These are phyloP conservation scores for Tethya wilhelma DNA, from an alignment of 37 sponge, comb jelly and placozoan species.

Conservation along the genomic window DNA sequence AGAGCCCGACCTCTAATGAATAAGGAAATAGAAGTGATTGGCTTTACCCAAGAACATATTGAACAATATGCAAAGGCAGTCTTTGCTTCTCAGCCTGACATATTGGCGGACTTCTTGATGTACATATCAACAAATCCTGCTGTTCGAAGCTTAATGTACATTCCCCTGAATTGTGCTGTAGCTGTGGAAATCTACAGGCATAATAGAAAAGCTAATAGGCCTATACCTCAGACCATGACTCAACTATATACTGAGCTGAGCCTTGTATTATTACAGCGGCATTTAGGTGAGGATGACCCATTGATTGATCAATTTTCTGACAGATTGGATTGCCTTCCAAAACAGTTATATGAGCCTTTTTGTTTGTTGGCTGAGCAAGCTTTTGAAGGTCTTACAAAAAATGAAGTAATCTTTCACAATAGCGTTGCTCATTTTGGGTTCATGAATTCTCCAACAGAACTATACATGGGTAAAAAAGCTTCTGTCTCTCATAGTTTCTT, in stretches of 20 bases:
- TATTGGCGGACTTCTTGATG: conserved; percentile 2
- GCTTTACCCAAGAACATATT: conserved; percentile 33
- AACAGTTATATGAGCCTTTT: neutral
- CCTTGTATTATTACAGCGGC: neutral
- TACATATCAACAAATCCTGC: conserved; percentile 34
- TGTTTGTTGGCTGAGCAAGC: conserved; percentile 15
- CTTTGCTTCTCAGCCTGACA: neutral
- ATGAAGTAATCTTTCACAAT: conserved; percentile 21
- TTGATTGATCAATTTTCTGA: neutral
- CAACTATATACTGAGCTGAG: conserved; percentile 28
- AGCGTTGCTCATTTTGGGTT: conserved; percentile 32
- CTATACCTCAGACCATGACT: conserved; percentile 22
- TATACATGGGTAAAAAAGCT: neutral
- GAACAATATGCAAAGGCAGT: conserved; percentile 14
- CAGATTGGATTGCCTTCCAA: conserved; percentile 5
- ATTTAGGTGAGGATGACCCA: neutral
- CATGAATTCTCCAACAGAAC: conserved; percentile 2
- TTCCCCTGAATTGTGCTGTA: conserved; percentile 48
- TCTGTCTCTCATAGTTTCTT: conserved; percentile 29
- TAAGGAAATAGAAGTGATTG: conserved; percentile 38
- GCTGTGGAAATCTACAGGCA: conserved; percentile 26
- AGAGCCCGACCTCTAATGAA: neutral
- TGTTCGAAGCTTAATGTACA: conserved; percentile 48
- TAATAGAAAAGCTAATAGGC: neutral
- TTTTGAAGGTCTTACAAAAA: conserved; percentile 8